phyloP scores from a whole-genome alignment of 2,797 vertebrate genomes.

The Labroides dimidiatus region DNA sequence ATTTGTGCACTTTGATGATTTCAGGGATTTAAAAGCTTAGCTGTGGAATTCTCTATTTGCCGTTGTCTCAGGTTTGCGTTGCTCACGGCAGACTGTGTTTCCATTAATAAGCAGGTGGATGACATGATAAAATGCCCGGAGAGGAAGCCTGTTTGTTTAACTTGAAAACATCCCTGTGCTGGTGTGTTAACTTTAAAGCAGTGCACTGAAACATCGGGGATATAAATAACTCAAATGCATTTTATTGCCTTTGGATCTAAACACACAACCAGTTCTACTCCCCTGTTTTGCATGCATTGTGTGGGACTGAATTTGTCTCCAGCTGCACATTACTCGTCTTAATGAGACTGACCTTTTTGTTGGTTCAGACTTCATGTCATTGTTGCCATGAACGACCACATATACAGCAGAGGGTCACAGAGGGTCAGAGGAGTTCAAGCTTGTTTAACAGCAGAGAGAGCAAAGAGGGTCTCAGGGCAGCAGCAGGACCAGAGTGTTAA shows the following conservation, averaged over 20 bases:
- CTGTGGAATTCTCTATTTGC: slow-evolving; percentile 75
- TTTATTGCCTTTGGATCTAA: slow-evolving; percentile 28
- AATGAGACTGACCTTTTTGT: slow-evolving; percentile 57
- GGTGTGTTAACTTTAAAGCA: neutral
- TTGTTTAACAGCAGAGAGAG: slow-evolving; percentile 57
- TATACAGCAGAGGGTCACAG: slow-evolving; percentile 63
- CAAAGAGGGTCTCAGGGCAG: slow-evolving; percentile 42
- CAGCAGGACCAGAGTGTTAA: slow-evolving; percentile 26
- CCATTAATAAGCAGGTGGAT: slow-evolving; percentile 64
- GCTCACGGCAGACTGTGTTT: slow-evolving; percentile 36
- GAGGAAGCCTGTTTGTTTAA: slow-evolving; percentile 22
- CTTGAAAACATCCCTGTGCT: slow-evolving; percentile 14
- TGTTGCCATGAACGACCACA: slow-evolving; percentile 67
- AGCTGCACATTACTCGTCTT: slow-evolving; percentile 41
- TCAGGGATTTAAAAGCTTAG: slow-evolving; percentile 78
- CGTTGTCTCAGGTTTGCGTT: slow-evolving; percentile 59
- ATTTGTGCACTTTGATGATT: slow-evolving; percentile 78
- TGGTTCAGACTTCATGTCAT: slow-evolving; percentile 47
- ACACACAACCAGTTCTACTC: slow-evolving; percentile 20
- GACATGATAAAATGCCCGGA: slow-evolving; percentile 41
- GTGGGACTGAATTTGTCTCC: slow-evolving; percentile 31
- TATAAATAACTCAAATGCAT: slow-evolving; percentile 9
- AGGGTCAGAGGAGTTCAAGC: slow-evolving; percentile 70
- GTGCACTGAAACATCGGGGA: neutral
- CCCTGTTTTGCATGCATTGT: slow-evolving; percentile 3